Percentiles rank a stretch among this genome's conserved stretches.
Evolutionary conservation across 2,888 invertebrate species (phyloP).

Genomic region (Lochmaea capreae): DNA sequence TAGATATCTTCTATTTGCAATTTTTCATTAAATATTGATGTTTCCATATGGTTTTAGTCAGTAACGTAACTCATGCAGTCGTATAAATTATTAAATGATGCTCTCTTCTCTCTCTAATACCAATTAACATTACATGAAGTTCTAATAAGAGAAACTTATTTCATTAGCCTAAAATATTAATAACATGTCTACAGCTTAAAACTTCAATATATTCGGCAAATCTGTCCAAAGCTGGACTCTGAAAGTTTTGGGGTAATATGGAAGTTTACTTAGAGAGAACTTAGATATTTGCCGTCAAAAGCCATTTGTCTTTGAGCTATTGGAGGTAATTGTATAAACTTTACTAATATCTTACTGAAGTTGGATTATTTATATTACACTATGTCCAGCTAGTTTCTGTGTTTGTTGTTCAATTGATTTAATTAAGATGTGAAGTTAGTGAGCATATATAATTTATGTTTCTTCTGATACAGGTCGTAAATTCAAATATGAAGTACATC

Average conservation of each 20-base stretch:
- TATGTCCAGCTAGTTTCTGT: neutral
- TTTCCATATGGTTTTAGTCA: neutral
- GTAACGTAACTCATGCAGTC: neutral
- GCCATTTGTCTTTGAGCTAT: constrained; percentile 26
- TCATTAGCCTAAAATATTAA: constrained; percentile 23
- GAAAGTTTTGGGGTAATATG: constrained; percentile 19
- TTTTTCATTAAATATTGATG: neutral
- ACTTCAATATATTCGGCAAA: constrained; percentile 26
- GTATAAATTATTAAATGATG: neutral
- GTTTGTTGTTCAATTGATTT: too few species aligned
- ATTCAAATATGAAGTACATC: too few species aligned
- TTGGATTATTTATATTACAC: constrained; percentile 9
- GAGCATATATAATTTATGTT: too few species aligned
- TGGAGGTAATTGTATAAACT: constrained; percentile 28
- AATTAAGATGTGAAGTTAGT: too few species aligned
- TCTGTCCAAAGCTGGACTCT: constrained; percentile 23
- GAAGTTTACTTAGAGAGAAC: constrained; percentile 27
- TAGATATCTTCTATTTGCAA: neutral
- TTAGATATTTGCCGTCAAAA: constrained; percentile 25
- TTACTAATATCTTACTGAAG: constrained; percentile 24
- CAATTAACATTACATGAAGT: constrained; percentile 10
- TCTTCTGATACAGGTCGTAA: too few species aligned
- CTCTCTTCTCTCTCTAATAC: neutral
- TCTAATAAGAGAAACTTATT: constrained; percentile 17
- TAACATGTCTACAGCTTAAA: neutral